Evolutionary conservation across 1,140 invertebrate genomes (phyloP).

Genomic region (Drosophila lacertosa): DNA sequence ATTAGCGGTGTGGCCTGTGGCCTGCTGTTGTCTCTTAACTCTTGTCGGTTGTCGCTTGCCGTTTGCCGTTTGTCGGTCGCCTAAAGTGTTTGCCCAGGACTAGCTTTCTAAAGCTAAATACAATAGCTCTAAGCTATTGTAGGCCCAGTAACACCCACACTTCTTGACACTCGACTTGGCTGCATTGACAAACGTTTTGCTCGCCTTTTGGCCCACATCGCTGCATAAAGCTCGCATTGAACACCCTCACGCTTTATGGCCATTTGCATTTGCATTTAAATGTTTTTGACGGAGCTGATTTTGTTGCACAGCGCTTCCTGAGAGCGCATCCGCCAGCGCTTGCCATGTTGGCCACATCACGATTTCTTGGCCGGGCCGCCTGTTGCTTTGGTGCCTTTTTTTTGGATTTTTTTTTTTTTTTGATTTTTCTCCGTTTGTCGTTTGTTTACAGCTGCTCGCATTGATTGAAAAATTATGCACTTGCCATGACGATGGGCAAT

Average conservation of each 20-base stretch:
- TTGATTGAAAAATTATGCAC: constrained; percentile 82
- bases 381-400: constrained; percentile 45
- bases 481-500: constrained; percentile 77
- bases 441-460: constrained; percentile 78
- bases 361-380: constrained; percentile 38
- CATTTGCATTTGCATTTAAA: constrained; percentile 82
- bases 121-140: constrained; percentile 37
- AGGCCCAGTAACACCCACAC: constrained; percentile 60
- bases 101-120: constrained; percentile 48
- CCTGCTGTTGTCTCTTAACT: constrained; percentile 8
- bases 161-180: constrained; percentile 66
- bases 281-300: constrained; percentile 61
- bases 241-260: constrained; percentile 78
- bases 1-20: constrained; percentile 61
- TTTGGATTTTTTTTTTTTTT: constrained; percentile 19
- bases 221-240: constrained; percentile 78
- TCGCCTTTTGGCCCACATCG: constrained; percentile 78
- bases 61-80: neutral
- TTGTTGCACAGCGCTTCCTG: constrained; percentile 34
- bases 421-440: constrained; percentile 51
- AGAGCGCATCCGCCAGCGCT: constrained; percentile 35
- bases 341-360: constrained; percentile 49
- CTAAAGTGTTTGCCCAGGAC: constrained; percentile 12
- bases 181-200: constrained; percentile 71
- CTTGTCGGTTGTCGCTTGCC: no score